A percentile compares a stretch with the other conserved stretches of the same genome.
phyloP scores from a whole-genome alignment of 1,140 invertebrate species.

The Zaprionus ghesquierei region DNA sequence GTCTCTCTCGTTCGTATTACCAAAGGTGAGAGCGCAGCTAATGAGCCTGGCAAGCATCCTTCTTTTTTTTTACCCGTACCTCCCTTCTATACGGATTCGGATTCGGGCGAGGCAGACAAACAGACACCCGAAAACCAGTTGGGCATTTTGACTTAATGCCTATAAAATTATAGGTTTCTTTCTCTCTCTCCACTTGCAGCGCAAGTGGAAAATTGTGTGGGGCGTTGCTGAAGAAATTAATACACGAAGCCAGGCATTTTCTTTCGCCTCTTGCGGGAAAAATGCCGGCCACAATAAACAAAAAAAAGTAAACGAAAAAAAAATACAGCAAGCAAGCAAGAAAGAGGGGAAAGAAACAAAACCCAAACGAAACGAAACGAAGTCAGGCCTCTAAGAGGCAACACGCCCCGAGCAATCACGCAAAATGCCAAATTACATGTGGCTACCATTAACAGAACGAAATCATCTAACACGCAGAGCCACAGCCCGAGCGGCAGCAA shows the following conservation, averaged over 20 bases:
- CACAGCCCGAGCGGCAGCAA: neutral
- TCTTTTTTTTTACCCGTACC: constrained; percentile 20
- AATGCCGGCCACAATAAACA: constrained; percentile 54
- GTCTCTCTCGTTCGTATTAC: constrained; percentile 32
- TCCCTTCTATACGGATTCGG: no score
- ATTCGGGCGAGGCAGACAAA: constrained; percentile 30
- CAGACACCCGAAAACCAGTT: constrained; percentile 69
- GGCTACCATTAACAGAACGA: constrained; percentile 76
- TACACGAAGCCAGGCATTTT: constrained; percentile 61
- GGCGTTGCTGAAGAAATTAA: constrained; percentile 77
- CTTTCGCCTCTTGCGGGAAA: constrained; percentile 41
- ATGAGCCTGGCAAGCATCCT: constrained; percentile 56
- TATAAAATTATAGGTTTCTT: constrained; percentile 75
- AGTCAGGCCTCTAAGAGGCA: constrained; percentile 43
- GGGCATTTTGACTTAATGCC: constrained; percentile 68
- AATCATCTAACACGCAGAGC: constrained; percentile 73
- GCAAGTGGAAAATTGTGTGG: constrained; percentile 69
- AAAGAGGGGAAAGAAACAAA: constrained; percentile 12
- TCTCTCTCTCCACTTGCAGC: neutral
- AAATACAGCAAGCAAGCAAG: constrained; percentile 1
- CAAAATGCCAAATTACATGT: constrained; percentile 80
- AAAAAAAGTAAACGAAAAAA: constrained; percentile 23
- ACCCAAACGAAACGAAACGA: constrained; percentile 33
- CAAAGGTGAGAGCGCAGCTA: constrained; percentile 70
- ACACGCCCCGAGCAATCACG: constrained; percentile 80